Evolutionary conservation across 2,888 invertebrate genomes (phyloP).

Genomic region (Norana najaformis): DNA sequence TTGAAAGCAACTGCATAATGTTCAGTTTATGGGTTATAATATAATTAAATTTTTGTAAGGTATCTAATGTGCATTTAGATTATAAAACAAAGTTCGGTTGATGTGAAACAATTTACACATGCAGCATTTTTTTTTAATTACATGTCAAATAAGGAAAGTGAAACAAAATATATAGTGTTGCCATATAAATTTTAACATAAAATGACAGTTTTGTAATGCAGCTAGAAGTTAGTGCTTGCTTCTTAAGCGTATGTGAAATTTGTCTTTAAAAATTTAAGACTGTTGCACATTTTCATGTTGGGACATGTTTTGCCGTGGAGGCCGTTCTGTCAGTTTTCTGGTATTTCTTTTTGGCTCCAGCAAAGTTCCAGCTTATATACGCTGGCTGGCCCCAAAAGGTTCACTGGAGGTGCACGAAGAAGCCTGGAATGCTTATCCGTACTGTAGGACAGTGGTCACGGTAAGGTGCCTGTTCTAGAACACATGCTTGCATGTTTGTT

Average conservation of each 20-base stretch:
- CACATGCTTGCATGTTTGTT: neutral
- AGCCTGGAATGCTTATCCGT: slow-evolving; percentile 99
- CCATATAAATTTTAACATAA: too few species aligned
- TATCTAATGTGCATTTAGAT: neutral
- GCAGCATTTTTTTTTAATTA: neutral
- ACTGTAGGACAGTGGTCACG: slow-evolving; percentile 81
- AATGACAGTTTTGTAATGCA: too few species aligned
- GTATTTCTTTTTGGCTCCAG: slow-evolving; percentile 61
- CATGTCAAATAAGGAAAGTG: too few species aligned
- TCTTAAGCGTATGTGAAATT: neutral
- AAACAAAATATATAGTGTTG: too few species aligned
- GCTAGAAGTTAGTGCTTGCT: neutral
- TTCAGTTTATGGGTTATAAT: neutral
- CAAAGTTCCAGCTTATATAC: slow-evolving; percentile 92
- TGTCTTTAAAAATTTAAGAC: neutral
- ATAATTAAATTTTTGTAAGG: neutral
- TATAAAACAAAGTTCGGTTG: neutral
- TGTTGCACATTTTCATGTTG: neutral
- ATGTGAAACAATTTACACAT: neutral
- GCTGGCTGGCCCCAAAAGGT: slow-evolving; percentile 90
- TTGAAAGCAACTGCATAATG: neutral
- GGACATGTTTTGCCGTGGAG: neutral
- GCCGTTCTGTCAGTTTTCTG: neutral
- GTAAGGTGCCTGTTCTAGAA: slow-evolving; percentile 47
- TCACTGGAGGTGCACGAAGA: slow-evolving; percentile 95